Percentiles rank a stretch among this genome's conserved stretches.
Conservation (phyloP, 1,140 invertebrate genomes). For the Nasonia giraulti region DNA sequence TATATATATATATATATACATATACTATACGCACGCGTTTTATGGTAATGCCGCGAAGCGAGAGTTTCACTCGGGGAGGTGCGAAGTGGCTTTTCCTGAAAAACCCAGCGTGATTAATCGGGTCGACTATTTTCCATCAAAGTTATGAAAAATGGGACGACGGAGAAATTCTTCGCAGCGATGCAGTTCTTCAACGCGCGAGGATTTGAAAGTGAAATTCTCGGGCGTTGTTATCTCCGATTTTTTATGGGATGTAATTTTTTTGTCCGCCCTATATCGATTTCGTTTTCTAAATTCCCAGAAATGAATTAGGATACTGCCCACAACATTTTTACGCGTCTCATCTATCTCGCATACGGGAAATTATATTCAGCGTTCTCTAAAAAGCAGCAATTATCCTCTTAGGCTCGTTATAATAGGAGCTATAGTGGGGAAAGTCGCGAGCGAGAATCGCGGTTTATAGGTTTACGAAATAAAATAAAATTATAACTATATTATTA, state of each 20-base stretch:
- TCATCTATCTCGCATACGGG: too few relatives aligned
- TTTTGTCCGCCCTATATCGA: neutral
- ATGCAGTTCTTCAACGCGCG: too few relatives aligned
- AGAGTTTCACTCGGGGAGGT: neutral
- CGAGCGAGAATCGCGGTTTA: constrained; percentile 12
- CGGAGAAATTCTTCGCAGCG: too few relatives aligned
- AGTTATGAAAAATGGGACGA: too few relatives aligned
- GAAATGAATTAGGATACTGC: too few relatives aligned
- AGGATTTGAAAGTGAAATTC: neutral
- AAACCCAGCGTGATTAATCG: neutral
- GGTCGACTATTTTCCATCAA: neutral
- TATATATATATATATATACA: too few relatives aligned
- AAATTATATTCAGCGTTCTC: neutral
- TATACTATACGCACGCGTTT: neutral
- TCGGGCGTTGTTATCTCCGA: too few relatives aligned
- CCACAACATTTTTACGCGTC: too few relatives aligned
- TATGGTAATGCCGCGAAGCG: neutral
- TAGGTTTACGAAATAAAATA: constrained; percentile 16
- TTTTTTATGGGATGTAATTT: too few relatives aligned
- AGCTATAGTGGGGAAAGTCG: neutral
- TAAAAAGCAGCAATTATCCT: neutral
- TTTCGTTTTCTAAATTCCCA: neutral
- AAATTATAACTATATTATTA: constrained; percentile 19
- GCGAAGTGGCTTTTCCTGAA: neutral
- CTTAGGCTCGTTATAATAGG: neutral